These are phyloP conservation scores for Smithornis capensis DNA, from an alignment of 2,113 vertebrate species.

Conservation along the genomic window DNA sequence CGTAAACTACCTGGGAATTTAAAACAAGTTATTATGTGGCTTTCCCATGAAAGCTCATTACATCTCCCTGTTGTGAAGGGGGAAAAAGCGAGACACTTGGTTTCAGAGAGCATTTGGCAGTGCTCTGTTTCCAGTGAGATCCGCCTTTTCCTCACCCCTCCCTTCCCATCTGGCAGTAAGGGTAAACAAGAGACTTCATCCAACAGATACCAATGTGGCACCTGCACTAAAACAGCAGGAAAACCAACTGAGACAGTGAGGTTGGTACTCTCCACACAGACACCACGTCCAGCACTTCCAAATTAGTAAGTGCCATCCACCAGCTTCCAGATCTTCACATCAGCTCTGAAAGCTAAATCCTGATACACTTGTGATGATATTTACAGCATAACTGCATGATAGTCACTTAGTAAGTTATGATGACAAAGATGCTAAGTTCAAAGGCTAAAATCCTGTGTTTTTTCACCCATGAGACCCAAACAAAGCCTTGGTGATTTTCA, in stretches of 20 bases:
- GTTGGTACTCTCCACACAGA: neutral
- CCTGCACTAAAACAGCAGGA: neutral
- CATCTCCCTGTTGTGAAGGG: neutral
- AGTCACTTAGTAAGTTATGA: too few species aligned
- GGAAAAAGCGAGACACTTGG: neutral
- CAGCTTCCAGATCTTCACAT: neutral
- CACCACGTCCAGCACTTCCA: fast-evolving
- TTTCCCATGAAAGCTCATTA: neutral
- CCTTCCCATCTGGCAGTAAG: neutral
- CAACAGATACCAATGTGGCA: fast-evolving
- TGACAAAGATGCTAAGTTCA: neutral
- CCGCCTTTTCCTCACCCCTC: neutral
- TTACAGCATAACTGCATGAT: neutral
- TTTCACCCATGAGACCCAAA: neutral
- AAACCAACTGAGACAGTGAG: neutral
- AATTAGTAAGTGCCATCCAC: neutral
- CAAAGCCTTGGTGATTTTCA: neutral
- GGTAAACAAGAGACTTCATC: neutral
- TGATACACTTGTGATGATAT: neutral
- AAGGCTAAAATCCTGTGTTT: neutral
- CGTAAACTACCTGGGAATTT: neutral
- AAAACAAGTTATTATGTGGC: neutral
- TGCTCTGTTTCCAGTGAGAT: fast-evolving
- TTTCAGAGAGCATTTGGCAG: neutral
- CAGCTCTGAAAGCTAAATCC: neutral